Evolutionary conservation across 2,113 vertebrate genomes (phyloP), one percentile per base, ranked within the genome.

Genomic region (Upupa epops): DNA sequence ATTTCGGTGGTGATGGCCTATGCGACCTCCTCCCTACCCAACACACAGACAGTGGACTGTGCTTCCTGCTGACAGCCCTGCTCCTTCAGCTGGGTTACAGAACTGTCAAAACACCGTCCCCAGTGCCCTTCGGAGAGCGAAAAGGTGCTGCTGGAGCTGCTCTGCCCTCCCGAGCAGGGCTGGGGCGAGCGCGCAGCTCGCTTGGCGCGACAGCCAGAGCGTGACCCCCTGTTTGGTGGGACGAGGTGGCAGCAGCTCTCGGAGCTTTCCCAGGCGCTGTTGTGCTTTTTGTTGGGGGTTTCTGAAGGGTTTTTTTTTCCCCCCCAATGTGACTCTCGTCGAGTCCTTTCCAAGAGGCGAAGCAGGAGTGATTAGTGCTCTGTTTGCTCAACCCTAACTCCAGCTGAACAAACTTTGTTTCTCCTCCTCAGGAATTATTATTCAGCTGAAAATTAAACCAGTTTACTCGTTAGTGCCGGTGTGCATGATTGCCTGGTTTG

Each of bases 381-480:
- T 86, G 68, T 95, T 95, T 93, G 36, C 25, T 86, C 88, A 95
- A 26, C 88, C 88, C 75, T 79, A 75, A 21, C 81, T 89, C 61
- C 93, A 95, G 85, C 93, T 95, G 91, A 93, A 83, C 85, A 95
- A 93, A 91, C 91, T 71, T 86, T 42, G 40, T 13, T 89, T 93
- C 89, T 52, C 77, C 64, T 86, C 72, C 54, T 32, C 37, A 66
- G 77, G 72, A 89, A 76, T 93, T 86, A 86, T 63, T 79, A 55
- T 74, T 74, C 2, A 29, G 58, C 36, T 45, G 54, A 71, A 89
- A 80, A 86, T 76, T 61, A 75, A 58, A 84, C 14, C 63, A 68
- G 63, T 89, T 91, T 88, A 93, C 85, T 91, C 61, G 54, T 75
- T 71, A 80, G 82, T 83, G 81, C 76, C 1, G 0, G 58, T 72